phyloP scores from a whole-genome alignment of 2,888 invertebrate species.

The Doris montereyensis region DNA sequence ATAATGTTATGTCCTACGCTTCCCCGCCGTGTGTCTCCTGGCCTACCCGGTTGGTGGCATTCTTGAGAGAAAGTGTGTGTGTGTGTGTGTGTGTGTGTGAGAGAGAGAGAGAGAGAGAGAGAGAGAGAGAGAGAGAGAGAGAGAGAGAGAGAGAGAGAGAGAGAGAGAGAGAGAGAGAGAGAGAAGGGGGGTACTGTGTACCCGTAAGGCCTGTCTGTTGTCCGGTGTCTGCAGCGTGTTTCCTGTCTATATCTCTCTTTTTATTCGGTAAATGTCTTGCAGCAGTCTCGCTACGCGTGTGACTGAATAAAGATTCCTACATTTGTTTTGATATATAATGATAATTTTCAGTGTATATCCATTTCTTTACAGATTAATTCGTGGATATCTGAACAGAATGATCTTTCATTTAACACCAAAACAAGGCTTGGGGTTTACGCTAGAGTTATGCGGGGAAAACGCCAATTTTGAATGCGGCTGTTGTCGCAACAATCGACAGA shows the following conservation, averaged over 20 bases:
- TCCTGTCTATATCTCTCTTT: no score
- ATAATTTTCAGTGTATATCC: no score
- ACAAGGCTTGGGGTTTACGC: conserved; percentile 46
- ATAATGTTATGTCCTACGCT: no score
- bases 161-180: conserved; percentile 11
- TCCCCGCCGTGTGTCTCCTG: no score
- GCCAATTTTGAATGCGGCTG: conserved; percentile 47
- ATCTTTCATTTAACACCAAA: conserved; percentile 37
- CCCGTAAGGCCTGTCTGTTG: neutral
- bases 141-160: neutral
- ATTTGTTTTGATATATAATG: no score
- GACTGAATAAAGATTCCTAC: no score
- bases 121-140: neutral
- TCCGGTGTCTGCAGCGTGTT: no score
- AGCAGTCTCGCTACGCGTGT: no score
- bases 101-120: neutral
- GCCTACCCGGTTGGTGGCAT: no score
- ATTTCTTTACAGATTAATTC: conserved; percentile 20
- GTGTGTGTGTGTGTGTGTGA: neutral
- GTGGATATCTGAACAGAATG: conserved; percentile 40
- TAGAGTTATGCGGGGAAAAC: conserved; percentile 46
- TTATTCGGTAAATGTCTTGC: no score
- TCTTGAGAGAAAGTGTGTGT: no score
- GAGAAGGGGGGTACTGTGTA: neutral
- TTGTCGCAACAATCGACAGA: conserved; percentile 46